Conservation (phyloP, 2,113 vertebrate species). For the Typhlomys cinereus region DNA sequence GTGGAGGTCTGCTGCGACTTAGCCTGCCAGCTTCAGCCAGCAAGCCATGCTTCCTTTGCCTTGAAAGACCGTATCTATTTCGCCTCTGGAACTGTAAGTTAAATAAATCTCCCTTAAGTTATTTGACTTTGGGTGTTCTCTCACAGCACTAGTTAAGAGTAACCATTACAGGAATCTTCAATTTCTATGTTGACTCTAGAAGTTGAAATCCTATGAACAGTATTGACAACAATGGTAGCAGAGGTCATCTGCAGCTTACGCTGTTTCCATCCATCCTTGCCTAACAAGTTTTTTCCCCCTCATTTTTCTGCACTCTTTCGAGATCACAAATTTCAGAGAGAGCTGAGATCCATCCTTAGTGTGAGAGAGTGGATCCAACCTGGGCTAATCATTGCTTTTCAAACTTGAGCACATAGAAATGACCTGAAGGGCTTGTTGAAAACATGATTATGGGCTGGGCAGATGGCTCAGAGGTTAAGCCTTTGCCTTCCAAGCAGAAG, state of each 20-base stretch:
- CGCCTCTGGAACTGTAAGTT: too few relatives aligned
- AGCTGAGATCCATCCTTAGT: background rate
- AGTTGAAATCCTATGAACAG: background rate
- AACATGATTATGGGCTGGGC: too few relatives aligned
- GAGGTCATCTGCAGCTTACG: background rate
- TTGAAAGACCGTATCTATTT: too few relatives aligned
- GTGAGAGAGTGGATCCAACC: background rate
- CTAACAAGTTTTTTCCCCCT: background rate
- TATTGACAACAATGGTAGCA: background rate
- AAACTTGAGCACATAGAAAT: background rate
- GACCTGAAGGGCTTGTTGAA: background rate
- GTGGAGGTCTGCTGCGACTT: too few relatives aligned
- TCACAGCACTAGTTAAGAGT: too few relatives aligned
- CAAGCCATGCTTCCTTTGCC: too few relatives aligned
- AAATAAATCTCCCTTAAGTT: too few relatives aligned
- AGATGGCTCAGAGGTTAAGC: too few relatives aligned
- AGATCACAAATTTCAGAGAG: background rate
- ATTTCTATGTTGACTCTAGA: background rate
- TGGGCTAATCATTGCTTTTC: background rate
- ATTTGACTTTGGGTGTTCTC: too few relatives aligned
- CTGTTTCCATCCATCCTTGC: background rate
- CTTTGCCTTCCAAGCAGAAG: too few relatives aligned
- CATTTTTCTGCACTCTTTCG: background rate
- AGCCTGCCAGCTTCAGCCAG: too few relatives aligned
- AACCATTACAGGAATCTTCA: too few relatives aligned